Evolutionary conservation across 2,113 vertebrate species (phyloP).

Genomic region (Nettapus auritus): DNA sequence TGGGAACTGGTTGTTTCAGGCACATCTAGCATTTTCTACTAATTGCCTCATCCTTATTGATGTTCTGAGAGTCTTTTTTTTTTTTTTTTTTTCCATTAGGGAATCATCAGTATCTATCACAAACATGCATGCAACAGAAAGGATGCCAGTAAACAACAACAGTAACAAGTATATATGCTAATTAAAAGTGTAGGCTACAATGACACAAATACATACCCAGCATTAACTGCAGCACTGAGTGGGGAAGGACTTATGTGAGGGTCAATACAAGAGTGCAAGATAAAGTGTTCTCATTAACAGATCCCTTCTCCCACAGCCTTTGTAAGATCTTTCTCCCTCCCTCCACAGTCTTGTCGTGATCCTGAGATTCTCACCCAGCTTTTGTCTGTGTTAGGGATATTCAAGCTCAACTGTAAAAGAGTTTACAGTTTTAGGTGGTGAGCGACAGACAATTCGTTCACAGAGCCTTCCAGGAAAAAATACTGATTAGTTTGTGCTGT

Average conservation of each 20-base stretch:
- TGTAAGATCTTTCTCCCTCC: fast-evolving
- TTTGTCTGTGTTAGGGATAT: neutral
- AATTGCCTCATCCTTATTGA: neutral
- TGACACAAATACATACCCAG: neutral
- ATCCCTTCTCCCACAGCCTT: neutral
- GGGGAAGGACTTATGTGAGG: neutral
- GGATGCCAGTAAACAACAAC: neutral
- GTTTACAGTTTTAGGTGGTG: neutral
- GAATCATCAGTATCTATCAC: neutral
- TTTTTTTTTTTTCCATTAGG: neutral
- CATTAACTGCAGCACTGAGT: neutral
- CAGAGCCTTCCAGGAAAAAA: neutral
- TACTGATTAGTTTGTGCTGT: neutral
- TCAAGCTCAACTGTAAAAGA: neutral
- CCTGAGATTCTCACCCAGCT: neutral
- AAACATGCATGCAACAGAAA: neutral
- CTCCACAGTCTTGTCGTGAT: neutral
- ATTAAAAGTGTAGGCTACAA: neutral
- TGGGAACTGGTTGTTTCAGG: slow-evolving; percentile 22
- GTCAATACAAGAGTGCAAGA: neutral
- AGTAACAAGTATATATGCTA: neutral
- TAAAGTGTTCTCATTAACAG: neutral
- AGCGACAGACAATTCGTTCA: neutral
- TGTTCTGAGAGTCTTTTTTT: neutral
- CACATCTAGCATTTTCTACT: neutral